Conservation (phyloP, 92 coral and sea anemone genomes). For the Parazoanthus atlanticus region DNA sequence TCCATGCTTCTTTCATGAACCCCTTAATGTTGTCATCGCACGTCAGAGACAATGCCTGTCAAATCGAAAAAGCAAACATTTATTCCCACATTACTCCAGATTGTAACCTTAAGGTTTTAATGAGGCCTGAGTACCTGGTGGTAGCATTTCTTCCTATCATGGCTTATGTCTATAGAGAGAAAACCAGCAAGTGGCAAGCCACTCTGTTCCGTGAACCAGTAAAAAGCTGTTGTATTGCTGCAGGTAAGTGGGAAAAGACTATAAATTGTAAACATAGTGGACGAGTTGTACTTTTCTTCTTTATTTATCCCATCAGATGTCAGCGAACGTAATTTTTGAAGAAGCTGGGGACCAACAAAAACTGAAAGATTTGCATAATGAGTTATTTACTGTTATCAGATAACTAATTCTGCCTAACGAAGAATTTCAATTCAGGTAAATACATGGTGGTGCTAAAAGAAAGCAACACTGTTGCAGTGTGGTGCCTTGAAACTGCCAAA, state of each 20-base stretch:
- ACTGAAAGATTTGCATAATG: background rate
- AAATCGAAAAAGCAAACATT: background rate
- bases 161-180: conserved; percentile 25
- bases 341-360: too few relatives aligned
- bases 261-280: too few relatives aligned
- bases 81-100: background rate
- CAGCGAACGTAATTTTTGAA: too few relatives aligned
- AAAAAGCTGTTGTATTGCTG: conserved; percentile 25
- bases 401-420: background rate
- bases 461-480: conserved; percentile 20
- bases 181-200: conserved; percentile 14
- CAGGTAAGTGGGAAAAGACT: background rate
- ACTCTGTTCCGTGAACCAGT: conserved; percentile 28
- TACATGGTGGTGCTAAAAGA: conserved; percentile 17
- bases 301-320: background rate
- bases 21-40: conserved; percentile 4
- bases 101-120: background rate
- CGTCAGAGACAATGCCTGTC: background rate
- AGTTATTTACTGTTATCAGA: background rate
- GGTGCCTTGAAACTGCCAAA: conserved; percentile 33
- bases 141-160: conserved; percentile 20
- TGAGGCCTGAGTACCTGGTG: conserved; percentile 4
- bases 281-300: too few relatives aligned
- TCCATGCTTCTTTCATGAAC: conserved; percentile 24
- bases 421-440: background rate